Conservation (phyloP, 2,888 invertebrate species). For the Malthinus flaveolus region DNA sequence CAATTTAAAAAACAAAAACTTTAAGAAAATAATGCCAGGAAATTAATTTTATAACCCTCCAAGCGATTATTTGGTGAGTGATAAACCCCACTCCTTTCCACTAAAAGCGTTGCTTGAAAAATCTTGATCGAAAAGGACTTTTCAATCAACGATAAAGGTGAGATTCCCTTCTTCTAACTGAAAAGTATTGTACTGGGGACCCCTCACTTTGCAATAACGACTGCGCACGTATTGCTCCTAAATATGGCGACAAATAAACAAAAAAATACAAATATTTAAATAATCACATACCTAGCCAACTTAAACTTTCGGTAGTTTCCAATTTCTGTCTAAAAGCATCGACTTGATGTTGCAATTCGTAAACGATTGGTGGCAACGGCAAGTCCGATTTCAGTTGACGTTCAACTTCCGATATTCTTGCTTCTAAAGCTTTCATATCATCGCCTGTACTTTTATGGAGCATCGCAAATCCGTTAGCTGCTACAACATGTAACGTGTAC, state of each 20-base stretch:
- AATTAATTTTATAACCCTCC: too few relatives aligned
- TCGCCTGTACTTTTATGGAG: constrained; percentile 53
- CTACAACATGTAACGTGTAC: constrained; percentile 54
- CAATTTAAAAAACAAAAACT: too few relatives aligned
- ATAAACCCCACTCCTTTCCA: too few relatives aligned
- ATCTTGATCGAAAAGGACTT: too few relatives aligned
- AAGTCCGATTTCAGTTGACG: constrained; percentile 59
- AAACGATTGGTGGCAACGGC: constrained; percentile 58
- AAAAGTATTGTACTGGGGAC: too few relatives aligned
- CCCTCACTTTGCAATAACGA: too few relatives aligned
- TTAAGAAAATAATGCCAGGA: too few relatives aligned
- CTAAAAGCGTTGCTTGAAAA: too few relatives aligned
- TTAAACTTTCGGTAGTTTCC: constrained; percentile 64
- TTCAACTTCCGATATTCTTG: constrained; percentile 62
- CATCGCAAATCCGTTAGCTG: constrained; percentile 53
- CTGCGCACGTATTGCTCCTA: too few relatives aligned
- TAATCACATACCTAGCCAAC: constrained; percentile 62
- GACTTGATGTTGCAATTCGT: constrained; percentile 62
- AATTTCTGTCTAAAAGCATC: constrained; percentile 63
- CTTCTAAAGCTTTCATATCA: constrained; percentile 61
- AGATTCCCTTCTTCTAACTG: too few relatives aligned
- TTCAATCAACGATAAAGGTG: too few relatives aligned
- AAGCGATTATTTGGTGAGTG: too few relatives aligned
- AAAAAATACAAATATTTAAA: constrained; percentile 1
- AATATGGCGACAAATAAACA: not conserved